Evolutionary conservation across 2,113 vertebrate species (phyloP), one percentile per base, ranked within the genome.

Genomic region (Alexandromys fortis): DNA sequence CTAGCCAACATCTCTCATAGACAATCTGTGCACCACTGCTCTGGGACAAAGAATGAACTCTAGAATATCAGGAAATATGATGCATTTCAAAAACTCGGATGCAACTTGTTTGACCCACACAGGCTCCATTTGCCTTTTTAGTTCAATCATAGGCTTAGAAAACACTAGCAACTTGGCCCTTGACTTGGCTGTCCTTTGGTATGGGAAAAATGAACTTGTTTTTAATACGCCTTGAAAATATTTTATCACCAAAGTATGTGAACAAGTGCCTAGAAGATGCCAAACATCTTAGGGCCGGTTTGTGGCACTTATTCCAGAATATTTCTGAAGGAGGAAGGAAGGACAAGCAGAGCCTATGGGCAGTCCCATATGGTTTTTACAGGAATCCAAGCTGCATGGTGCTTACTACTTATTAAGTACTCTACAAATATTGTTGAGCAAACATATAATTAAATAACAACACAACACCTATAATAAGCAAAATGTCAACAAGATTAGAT

Each of bases 381-480:
- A 92, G 42, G 73, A 76, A 94, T 38, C 94, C 93, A 94, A 92
- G 97, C 93, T 96, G 95, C 87, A 96, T 24, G 95, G 73, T 92
- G n/a, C 70, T n/a, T 91, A 35, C 76, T 92, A 96, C n/a, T 94
- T 78, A 90, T 12, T 83, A 83, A 85, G 91, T 94, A 89, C 73
- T 96, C 94, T 89, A 95, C 90, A 96, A 96, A 94, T 93, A 95
- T 82, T 97, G 82, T 52, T 91, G 88, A 92, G 47, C 73, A 58
- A 96, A 89, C 97, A 72, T 94, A 94, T 96, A 94, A 92, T 92
- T 94, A 95, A 94, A 81, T 38, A 93, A 96, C 76, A 97, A 94
- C 24, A 47, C 70, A 94, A 67, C 88, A 16, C 90, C 72, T 94
- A 86, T 22, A 93, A 86, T 94, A 89, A 94, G 35, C 90, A 91